phyloP scores from a whole-genome alignment of 2,888 invertebrate genomes.

The Dione juno region DNA sequence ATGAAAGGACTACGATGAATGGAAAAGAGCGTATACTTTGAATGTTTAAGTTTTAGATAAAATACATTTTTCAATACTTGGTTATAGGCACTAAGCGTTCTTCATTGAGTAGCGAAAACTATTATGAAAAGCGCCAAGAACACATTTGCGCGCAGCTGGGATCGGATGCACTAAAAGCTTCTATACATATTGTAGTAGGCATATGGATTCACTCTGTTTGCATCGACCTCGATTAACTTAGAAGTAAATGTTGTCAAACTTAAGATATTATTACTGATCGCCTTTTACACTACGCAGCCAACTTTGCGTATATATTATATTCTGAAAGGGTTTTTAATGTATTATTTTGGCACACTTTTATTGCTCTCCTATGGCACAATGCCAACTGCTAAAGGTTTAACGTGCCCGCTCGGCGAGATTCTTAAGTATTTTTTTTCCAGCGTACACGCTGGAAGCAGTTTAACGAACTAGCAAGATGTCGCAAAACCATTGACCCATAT shows the following conservation, averaged over 20 bases:
- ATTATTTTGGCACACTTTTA: conserved; percentile 76
- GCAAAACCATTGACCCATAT: conserved; percentile 72
- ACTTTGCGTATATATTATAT: conserved; percentile 68
- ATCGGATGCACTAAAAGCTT: conserved; percentile 78
- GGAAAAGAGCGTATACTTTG: conserved; percentile 3
- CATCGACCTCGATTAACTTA: conserved; percentile 52
- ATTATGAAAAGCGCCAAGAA: conserved; percentile 41
- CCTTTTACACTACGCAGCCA: conserved; percentile 55
- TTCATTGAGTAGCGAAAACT: conserved; percentile 30
- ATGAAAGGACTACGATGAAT: conserved; percentile 19
- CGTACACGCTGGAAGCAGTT: conserved; percentile 65
- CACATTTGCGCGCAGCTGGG: conserved; percentile 66
- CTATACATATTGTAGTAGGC: conserved; percentile 74
- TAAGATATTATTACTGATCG: conserved; percentile 55
- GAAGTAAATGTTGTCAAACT: conserved; percentile 56
- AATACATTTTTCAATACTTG: conserved; percentile 9
- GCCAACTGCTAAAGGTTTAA: conserved; percentile 78
- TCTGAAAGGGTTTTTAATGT: conserved; percentile 74
- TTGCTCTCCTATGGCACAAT: conserved; percentile 62
- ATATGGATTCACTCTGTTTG: conserved; percentile 49
- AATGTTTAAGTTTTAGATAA: neutral
- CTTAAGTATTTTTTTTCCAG: conserved; percentile 79
- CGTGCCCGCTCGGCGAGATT: conserved; percentile 67
- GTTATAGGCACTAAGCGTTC: conserved; percentile 16
- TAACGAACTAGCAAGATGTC: conserved; percentile 77